phyloP scores from a whole-genome alignment of 2,888 invertebrate genomes.

The Hetaerina titia region DNA sequence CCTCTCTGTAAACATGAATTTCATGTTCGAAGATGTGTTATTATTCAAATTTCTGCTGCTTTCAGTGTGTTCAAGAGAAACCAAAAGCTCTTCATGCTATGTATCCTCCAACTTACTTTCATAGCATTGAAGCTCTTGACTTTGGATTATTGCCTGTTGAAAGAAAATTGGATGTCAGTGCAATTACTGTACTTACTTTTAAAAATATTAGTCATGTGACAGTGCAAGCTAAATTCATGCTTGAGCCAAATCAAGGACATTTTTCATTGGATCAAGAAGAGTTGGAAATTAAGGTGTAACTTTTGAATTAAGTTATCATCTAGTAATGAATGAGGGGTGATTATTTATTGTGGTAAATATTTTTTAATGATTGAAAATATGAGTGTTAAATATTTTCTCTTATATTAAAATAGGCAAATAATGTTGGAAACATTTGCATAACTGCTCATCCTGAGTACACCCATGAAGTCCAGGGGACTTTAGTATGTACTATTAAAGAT shows the following conservation, averaged over 20 bases:
- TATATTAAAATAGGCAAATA: not conserved
- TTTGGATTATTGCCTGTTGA: slow-evolving; percentile 24
- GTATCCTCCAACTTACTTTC: slow-evolving; percentile 17
- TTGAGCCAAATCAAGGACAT: not conserved
- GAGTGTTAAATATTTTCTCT: not conserved
- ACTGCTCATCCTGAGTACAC: not conserved
- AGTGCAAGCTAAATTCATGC: slow-evolving; percentile 8
- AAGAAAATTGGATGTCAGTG: slow-evolving; percentile 9
- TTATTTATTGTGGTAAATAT: not conserved
- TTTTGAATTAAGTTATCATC: not conserved
- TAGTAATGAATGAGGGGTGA: not conserved
- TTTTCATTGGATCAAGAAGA: slow-evolving; percentile 14
- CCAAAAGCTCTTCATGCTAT: not conserved
- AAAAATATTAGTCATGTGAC: slow-evolving; percentile 23
- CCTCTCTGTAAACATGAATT: too few species aligned
- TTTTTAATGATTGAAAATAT: not conserved
- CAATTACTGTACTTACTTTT: slow-evolving; percentile 11
- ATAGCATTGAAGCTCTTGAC: slow-evolving; percentile 10
- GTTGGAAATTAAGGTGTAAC: slow-evolving; percentile 22
- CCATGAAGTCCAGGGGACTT: not conserved
- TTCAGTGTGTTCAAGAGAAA: slow-evolving; percentile 22
- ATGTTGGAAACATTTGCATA: not conserved
- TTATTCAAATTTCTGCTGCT: not conserved
- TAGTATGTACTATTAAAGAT: not conserved
- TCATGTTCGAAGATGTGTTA: not conserved